These are phyloP conservation scores for Apis florea DNA, from an alignment of 1,140 invertebrate genomes.

Conservation along the genomic window DNA sequence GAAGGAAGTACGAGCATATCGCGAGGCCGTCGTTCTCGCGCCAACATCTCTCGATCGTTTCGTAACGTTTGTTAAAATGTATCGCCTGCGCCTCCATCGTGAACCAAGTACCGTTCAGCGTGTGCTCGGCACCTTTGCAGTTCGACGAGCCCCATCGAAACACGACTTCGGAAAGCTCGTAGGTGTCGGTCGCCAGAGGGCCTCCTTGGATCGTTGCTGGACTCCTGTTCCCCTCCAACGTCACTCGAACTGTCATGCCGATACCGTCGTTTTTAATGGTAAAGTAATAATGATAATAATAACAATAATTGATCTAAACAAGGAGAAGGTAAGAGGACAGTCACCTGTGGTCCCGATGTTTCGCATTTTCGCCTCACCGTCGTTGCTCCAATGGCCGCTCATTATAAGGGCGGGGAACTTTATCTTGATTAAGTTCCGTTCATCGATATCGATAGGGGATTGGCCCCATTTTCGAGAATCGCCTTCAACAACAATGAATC, in stretches of 20 bases:
- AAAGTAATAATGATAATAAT: too few species aligned
- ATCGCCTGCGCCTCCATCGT: conserved; percentile 88
- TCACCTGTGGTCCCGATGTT: conserved; percentile 48
- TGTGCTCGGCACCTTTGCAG: conserved; percentile 82
- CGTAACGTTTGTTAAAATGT: conserved; percentile 88
- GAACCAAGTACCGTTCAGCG: conserved; percentile 74
- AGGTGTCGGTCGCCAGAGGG: conserved; percentile 76
- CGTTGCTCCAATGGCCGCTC: conserved; percentile 52
- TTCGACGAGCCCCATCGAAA: conserved; percentile 83
- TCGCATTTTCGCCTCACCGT: conserved; percentile 31
- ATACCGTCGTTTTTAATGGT: too few species aligned
- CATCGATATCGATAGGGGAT: conserved; percentile 49
- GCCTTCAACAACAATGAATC: background rate
- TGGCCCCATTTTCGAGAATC: conserved; percentile 47
- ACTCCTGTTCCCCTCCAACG: conserved; percentile 17
- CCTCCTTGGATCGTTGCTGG: conserved; percentile 67
- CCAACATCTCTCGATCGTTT: conserved; percentile 84
- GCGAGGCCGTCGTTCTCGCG: conserved; percentile 87
- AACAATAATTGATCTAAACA: too few species aligned
- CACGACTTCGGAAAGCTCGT: conserved; percentile 80
- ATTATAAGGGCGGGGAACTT: conserved; percentile 43
- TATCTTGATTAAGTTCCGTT: conserved; percentile 12
- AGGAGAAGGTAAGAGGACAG: too few species aligned
- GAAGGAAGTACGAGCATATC: conserved; percentile 87
- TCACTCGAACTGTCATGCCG: too few species aligned